Percentiles rank a stretch among this genome's conserved stretches.
phyloP scores from a whole-genome alignment of 1,140 invertebrate species.

The Drosophila persimilis region DNA sequence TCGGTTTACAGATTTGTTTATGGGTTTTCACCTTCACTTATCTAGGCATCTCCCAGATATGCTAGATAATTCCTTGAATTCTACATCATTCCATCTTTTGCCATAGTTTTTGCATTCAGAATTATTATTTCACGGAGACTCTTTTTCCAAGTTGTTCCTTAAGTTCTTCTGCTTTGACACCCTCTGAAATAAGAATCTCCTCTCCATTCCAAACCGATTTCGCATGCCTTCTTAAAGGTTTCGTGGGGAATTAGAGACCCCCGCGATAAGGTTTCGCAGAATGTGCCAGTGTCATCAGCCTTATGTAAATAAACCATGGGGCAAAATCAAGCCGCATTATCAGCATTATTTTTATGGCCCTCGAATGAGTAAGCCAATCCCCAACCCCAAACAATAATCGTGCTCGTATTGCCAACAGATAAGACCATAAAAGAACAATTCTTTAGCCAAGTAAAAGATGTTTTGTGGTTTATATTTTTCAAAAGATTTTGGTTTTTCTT shows the following conservation, averaged over 20 bases:
- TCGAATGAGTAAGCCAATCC: slow-evolving; percentile 1
- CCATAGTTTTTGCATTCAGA: too few species aligned
- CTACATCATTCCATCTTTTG: too few species aligned
- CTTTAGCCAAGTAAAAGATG: slow-evolving; percentile 25
- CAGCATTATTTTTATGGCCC: slow-evolving; percentile 11
- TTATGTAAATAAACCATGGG: slow-evolving; percentile 37
- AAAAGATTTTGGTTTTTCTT: slow-evolving; percentile 42
- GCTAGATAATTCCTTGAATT: too few species aligned
- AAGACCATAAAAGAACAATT: not conserved
- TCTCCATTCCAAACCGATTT: too few species aligned
- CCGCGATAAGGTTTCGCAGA: slow-evolving; percentile 16
- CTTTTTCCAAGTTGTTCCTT: too few species aligned
- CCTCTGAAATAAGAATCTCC: too few species aligned
- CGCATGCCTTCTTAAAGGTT: too few species aligned
- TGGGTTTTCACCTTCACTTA: too few species aligned
- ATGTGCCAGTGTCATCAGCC: not conserved
- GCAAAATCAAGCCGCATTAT: slow-evolving; percentile 17
- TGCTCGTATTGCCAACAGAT: not conserved
- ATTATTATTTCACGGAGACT: too few species aligned
- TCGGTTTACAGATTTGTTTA: too few species aligned
- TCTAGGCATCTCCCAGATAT: too few species aligned
- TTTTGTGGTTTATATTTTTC: slow-evolving; percentile 40
- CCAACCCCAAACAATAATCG: not conserved
- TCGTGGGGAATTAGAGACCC: not conserved
- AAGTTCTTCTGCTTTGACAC: too few species aligned